Evolutionary conservation across 2,113 vertebrate genomes (phyloP).

Genomic region (Alligator sinensis): DNA sequence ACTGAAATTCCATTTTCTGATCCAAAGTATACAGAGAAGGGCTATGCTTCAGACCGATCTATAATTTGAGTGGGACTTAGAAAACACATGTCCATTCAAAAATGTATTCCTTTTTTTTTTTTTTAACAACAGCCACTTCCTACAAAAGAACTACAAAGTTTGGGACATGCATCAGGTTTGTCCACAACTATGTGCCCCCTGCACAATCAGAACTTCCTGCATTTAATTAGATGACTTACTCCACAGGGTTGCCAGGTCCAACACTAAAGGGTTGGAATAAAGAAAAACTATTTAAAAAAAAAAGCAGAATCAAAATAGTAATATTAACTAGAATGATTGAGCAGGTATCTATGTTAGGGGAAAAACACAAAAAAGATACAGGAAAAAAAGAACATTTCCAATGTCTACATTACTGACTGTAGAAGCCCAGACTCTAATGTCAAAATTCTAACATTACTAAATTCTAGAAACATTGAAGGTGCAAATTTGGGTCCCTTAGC

Average conservation of each 20-base stretch:
- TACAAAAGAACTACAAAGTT: not conserved
- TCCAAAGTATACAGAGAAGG: not conserved
- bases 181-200: no score
- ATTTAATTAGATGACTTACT: fast-evolving
- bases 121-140: not conserved
- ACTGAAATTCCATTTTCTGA: not conserved
- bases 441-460: not conserved
- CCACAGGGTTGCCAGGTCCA: fast-evolving
- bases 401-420: no score
- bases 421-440: fast-evolving
- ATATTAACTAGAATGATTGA: no score
- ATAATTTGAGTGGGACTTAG: not conserved
- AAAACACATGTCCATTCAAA: not conserved
- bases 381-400: fast-evolving
- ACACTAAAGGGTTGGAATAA: not conserved
- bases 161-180: no score
- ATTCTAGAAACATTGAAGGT: no score
- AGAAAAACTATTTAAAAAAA: not conserved
- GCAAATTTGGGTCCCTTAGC: no score
- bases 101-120: not conserved
- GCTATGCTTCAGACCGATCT: not conserved
- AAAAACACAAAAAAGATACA: not conserved
- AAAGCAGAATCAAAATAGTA: not conserved
- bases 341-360: not conserved
- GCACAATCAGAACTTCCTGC: no score